These are phyloP conservation scores for Geotrypetes seraphini DNA, from an alignment of 2,797 vertebrate species.

Conservation along the genomic window DNA sequence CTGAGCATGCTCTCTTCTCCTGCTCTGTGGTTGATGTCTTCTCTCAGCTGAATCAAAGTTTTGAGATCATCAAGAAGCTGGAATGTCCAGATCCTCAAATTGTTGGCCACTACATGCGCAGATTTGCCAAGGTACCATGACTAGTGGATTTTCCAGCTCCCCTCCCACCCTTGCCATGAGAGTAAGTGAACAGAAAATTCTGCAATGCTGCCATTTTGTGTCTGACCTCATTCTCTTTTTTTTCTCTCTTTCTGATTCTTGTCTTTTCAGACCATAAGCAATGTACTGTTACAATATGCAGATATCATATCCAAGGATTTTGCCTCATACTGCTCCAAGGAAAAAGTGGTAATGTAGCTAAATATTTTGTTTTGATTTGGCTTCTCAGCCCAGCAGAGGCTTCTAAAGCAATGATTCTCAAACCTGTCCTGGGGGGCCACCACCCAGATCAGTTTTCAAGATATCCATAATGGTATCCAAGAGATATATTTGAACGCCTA, in stretches of 20 bases:
- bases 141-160: too few relatives aligned
- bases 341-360: conserved; percentile 66
- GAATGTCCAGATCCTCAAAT: conserved; percentile 96
- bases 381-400: too few relatives aligned
- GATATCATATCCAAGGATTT: conserved; percentile 93
- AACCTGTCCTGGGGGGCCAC: too few relatives aligned
- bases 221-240: too few relatives aligned
- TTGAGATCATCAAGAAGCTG: conserved; percentile 95
- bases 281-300: conserved; percentile 87
- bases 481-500: too few relatives aligned
- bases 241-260: neutral
- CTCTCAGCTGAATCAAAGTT: conserved; percentile 97
- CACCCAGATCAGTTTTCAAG: too few relatives aligned
- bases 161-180: too few relatives aligned
- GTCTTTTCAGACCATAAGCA: conserved; percentile 83
- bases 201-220: too few relatives aligned
- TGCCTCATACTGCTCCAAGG: conserved; percentile 87
- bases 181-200: too few relatives aligned
- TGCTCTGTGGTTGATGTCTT: conserved; percentile 97
- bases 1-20: conserved; percentile 91
- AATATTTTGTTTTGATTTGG: too few relatives aligned
- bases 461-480: too few relatives aligned
- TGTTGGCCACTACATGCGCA: conserved; percentile 93
- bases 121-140: conserved; percentile 83
- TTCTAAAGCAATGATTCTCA: too few relatives aligned